Base-by-base conservation (phyloP, 2,888 invertebrate species). In the Automeris io region DNA sequence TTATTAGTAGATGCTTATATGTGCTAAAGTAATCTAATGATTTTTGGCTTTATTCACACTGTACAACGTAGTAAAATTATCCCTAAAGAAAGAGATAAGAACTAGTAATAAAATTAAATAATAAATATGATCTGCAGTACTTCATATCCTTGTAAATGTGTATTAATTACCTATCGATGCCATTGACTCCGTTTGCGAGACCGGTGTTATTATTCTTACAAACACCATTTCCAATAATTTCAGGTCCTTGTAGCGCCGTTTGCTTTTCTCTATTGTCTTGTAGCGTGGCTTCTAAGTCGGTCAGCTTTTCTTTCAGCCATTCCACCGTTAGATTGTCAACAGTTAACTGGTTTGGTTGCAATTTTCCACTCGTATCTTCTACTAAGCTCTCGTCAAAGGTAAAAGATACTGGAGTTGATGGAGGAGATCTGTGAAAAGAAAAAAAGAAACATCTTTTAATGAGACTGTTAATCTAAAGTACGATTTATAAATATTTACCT, bases 321-420 rank as follows among this genome's bases (percentile, higher is more conserved):
- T 97, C 97, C 24, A 95, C 92, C 0, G 97, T 98, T 19, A 97
- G 89, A 73, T 97, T 97, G 74, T 98, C 97, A 0, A 97, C 95
- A 0, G 96, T 95, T 48, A 98, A 72, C 64, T 93, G 93, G 79
- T 95, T 95, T n/a, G 95, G 93, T 57, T 92, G 90, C 35, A 96
- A 88, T 72, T 94, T 94, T 5, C 96, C 96, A 35, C 93, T 93
- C 37, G 95, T 95, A 58, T 96, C 95, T 61, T 96, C 95, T 22
- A 96, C 93, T 43, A 97, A 88, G 54, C 92, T 92, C 59, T 94
- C 93, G 73, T 97, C 96, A 73, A 97, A 97, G 37, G 91, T 91
- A 66, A 97, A 96, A 47, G 91, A 89, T 33, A 94, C 83, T 13
- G 93, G 93, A 39, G 92, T 91, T 40, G 93, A 89, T 26, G 95